phyloP scores from a whole-genome alignment of 2,113 vertebrate genomes.

The Steatornis caripensis region DNA sequence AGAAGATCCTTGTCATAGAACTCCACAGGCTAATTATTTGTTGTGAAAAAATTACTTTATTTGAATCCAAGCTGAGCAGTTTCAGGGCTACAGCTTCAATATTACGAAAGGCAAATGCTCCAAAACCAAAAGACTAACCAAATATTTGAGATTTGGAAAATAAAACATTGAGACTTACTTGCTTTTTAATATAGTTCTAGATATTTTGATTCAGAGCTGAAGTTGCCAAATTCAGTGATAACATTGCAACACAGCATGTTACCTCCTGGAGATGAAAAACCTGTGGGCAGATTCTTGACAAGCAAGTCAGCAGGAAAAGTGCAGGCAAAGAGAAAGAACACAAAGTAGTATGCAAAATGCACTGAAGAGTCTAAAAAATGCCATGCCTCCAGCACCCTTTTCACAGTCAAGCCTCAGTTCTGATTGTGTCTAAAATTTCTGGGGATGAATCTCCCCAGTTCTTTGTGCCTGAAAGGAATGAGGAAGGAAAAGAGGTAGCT shows the following conservation, averaged over 20 bases:
- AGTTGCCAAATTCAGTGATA: not conserved
- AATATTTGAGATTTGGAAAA: not conserved
- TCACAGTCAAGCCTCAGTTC: not conserved
- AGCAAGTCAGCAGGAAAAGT: not conserved
- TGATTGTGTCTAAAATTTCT: not conserved
- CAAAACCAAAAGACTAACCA: not conserved
- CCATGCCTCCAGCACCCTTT: not conserved
- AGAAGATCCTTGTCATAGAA: not conserved
- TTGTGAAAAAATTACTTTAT: not conserved
- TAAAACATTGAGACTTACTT: not conserved
- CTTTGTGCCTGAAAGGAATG: not conserved
- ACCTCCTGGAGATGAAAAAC: not conserved
- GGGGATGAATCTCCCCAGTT: not conserved
- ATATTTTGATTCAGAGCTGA: not conserved
- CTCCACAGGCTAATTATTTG: not conserved
- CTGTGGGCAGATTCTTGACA: not conserved
- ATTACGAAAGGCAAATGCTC: not conserved
- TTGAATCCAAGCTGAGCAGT: not conserved
- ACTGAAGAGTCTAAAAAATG: not conserved
- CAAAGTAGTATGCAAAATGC: not conserved
- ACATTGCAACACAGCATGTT: not conserved
- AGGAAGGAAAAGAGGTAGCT: not conserved
- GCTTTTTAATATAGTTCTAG: not conserved
- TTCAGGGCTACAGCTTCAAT: not conserved
- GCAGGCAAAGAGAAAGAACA: not conserved